These are phyloP conservation scores for Ichneumoninae sp. DNA, from an alignment of 2,888 invertebrate genomes.

Conservation along the genomic window DNA sequence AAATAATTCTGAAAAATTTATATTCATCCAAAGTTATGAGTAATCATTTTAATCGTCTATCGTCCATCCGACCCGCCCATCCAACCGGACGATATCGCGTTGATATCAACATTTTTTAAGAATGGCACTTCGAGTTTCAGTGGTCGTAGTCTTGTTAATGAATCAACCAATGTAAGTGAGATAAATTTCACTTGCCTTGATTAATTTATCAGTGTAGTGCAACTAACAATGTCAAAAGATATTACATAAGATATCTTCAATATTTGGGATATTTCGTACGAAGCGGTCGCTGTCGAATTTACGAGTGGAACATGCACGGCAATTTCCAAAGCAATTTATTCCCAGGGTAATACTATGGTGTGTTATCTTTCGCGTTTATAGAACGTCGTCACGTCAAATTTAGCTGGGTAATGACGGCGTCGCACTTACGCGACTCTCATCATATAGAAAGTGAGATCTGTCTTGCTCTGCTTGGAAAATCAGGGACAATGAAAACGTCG, in stretches of 20 bases:
- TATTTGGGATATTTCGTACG: neutral
- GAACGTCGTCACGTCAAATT: conserved; percentile 57
- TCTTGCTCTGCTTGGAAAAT: conserved; percentile 50
- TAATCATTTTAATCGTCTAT: too few species aligned
- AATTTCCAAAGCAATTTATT: neutral
- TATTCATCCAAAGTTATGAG: too few species aligned
- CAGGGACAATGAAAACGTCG: conserved; percentile 57
- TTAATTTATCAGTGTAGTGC: too few species aligned
- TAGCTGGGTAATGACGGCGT: conserved; percentile 34
- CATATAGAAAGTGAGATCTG: conserved; percentile 58
- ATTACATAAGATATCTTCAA: neutral
- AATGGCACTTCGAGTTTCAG: too few species aligned
- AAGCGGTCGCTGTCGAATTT: neutral
- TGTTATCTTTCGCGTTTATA: conserved; percentile 3
- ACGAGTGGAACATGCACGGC: neutral
- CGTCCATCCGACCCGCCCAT: too few species aligned
- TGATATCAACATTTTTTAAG: too few species aligned
- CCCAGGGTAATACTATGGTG: neutral
- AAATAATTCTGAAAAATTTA: neutral
- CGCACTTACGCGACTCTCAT: neutral
- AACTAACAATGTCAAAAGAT: too few species aligned
- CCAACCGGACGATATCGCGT: too few species aligned
- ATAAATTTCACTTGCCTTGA: too few species aligned
- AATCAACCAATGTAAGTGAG: too few species aligned
- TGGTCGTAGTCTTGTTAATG: too few species aligned